phyloP scores from a whole-genome alignment of 2,888 invertebrate species.

The Taenaris catops region DNA sequence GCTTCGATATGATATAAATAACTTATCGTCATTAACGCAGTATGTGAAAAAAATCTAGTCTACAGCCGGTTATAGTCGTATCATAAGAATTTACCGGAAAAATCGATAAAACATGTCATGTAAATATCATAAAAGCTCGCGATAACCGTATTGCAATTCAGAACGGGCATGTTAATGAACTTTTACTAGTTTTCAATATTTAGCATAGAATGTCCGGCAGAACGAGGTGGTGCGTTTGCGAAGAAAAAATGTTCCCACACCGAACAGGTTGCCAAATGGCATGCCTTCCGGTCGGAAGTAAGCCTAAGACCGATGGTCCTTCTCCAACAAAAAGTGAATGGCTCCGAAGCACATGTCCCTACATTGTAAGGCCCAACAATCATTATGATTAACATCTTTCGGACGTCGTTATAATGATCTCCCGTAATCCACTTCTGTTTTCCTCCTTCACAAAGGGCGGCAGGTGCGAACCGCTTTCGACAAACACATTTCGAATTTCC shows the following conservation, averaged over 20 bases:
- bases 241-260: slow-evolving; percentile 67
- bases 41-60: too few relatives aligned
- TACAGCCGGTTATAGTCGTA: too few relatives aligned
- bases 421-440: slow-evolving; percentile 25
- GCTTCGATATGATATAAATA: too few relatives aligned
- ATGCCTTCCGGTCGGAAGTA: slow-evolving; percentile 75
- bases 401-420: slow-evolving; percentile 47
- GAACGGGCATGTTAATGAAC: slow-evolving; percentile 23
- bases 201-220: slow-evolving; percentile 19
- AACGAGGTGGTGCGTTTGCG: slow-evolving; percentile 42
- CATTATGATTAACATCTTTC: slow-evolving; percentile 58
- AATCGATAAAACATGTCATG: too few relatives aligned
- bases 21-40: too few relatives aligned
- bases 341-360: slow-evolving; percentile 57
- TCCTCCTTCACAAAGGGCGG: slow-evolving; percentile 25
- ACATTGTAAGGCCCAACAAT: slow-evolving; percentile 32
- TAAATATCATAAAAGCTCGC: too few relatives aligned
- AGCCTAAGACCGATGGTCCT: slow-evolving; percentile 65
- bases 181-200: too few relatives aligned
- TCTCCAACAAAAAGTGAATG: slow-evolving; percentile 52
- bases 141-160: too few relatives aligned
- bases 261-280: slow-evolving; percentile 70
- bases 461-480: slow-evolving; percentile 50
- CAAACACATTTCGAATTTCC: slow-evolving; percentile 57
- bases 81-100: too few relatives aligned